These are phyloP conservation scores for Alectoris magna DNA, from an alignment of 2,797 vertebrate genomes.

Conservation along the genomic window DNA sequence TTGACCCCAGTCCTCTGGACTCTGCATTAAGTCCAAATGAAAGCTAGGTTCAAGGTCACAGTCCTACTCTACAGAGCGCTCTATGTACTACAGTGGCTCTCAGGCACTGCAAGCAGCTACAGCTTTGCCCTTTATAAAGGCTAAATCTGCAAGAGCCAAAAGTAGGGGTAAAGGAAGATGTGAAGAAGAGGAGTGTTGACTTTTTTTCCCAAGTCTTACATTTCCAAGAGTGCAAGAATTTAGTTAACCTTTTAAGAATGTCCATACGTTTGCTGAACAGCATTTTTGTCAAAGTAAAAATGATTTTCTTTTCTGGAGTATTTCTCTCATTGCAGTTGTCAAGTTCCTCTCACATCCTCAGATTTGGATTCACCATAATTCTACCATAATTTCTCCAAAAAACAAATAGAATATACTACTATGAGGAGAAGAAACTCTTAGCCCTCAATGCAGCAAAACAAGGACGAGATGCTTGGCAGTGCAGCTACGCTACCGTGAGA, in stretches of 20 bases:
- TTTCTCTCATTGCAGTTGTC: not conserved
- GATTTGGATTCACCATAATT: not conserved
- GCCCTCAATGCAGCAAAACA: not conserved
- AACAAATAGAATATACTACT: not conserved
- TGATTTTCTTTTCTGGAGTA: not conserved
- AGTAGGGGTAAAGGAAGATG: rapidly evolving
- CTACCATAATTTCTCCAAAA: not conserved
- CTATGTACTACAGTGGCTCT: no score
- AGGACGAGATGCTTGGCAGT: not conserved
- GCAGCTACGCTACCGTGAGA: rapidly evolving
- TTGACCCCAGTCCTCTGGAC: not conserved
- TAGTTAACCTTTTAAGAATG: not conserved
- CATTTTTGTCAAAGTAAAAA: not conserved
- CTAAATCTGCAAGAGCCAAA: not conserved
- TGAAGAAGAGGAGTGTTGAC: not conserved
- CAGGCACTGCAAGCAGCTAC: not conserved
- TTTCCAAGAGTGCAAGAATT: not conserved
- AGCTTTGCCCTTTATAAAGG: not conserved
- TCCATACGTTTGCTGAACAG: not conserved
- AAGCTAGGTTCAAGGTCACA: not conserved
- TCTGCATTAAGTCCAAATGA: not conserved
- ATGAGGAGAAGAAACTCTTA: not conserved
- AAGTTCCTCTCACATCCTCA: not conserved
- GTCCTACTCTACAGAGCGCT: not conserved
- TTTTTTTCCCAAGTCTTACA: not conserved